These are phyloP conservation scores for Rhodeus uyekii DNA, from an alignment of 2,797 vertebrate genomes.

Conservation along the genomic window DNA sequence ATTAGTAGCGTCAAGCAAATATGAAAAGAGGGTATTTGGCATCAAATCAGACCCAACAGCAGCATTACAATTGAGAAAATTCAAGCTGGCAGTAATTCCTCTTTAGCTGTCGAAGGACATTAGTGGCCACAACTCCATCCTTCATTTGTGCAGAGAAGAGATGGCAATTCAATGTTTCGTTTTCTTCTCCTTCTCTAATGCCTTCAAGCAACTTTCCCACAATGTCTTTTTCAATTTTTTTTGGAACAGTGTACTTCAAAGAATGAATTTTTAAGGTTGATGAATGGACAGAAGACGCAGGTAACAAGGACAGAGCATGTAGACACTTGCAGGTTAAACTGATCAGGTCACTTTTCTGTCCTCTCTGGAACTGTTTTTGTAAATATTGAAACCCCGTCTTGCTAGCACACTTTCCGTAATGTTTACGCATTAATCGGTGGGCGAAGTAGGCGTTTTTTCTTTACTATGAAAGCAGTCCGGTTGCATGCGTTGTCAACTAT, in stretches of 20 bases:
- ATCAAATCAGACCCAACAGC: constrained; percentile 45
- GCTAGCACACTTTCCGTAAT: not conserved
- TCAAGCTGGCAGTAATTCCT: constrained; percentile 50
- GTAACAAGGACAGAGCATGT: not conserved
- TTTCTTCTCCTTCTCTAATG: not conserved
- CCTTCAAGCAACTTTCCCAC: not conserved
- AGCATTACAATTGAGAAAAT: constrained; percentile 48
- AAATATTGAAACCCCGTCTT: too few species aligned
- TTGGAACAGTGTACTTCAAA: not conserved
- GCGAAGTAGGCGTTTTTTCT: too few species aligned
- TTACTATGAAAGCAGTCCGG: not conserved
- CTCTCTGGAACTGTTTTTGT: too few species aligned
- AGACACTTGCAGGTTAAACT: not conserved
- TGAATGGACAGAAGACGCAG: not conserved
- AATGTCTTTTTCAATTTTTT: not conserved
- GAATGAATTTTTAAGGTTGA: not conserved
- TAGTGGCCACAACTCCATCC: constrained; percentile 44
- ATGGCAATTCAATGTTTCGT: constrained; percentile 20
- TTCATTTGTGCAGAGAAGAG: constrained; percentile 36
- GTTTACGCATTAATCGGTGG: too few species aligned
- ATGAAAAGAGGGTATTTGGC: constrained; percentile 41
- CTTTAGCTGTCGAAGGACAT: constrained; percentile 46
- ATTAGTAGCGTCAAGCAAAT: constrained; percentile 37
- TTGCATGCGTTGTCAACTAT: not conserved
- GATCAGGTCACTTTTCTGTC: too few species aligned